Conservation (phyloP, 2,888 invertebrate species). For the Clusia tigrina region DNA sequence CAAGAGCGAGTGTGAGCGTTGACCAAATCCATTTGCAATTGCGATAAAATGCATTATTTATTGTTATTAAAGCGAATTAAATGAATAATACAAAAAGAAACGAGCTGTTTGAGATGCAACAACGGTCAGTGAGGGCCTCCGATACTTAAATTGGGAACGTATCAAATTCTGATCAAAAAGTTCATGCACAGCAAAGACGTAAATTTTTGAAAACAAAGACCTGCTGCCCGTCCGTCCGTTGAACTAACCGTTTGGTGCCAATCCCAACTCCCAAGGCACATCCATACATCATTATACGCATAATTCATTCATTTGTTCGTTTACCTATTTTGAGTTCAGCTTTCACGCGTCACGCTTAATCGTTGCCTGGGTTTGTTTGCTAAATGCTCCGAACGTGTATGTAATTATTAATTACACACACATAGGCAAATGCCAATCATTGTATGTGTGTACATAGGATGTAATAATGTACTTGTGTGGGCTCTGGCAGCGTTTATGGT, state of each 20-base stretch:
- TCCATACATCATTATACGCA: neutral
- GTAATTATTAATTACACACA: conserved; percentile 27
- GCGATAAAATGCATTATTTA: neutral
- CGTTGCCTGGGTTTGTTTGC: conserved; percentile 12
- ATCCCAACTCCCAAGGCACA: neutral
- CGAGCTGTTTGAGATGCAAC: no score
- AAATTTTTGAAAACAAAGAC: conserved; percentile 3
- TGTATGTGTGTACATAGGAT: no score
- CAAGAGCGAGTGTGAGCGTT: neutral
- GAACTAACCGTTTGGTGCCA: neutral
- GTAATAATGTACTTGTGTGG: no score
- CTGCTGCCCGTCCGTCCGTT: neutral
- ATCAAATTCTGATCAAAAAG: neutral
- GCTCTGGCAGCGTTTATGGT: neutral
- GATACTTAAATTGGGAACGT: neutral
- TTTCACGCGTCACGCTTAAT: neutral
- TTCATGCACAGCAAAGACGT: neutral
- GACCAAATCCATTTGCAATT: neutral
- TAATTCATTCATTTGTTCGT: conserved; percentile 4
- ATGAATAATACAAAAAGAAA: neutral
- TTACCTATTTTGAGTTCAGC: neutral
- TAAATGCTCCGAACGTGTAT: conserved; percentile 21
- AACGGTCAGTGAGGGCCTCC: no score
- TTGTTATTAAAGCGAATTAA: neutral
- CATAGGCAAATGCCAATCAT: neutral